Evolutionary conservation across 2,797 vertebrate species (phyloP).

Genomic region (Hippocampus kuda): DNA sequence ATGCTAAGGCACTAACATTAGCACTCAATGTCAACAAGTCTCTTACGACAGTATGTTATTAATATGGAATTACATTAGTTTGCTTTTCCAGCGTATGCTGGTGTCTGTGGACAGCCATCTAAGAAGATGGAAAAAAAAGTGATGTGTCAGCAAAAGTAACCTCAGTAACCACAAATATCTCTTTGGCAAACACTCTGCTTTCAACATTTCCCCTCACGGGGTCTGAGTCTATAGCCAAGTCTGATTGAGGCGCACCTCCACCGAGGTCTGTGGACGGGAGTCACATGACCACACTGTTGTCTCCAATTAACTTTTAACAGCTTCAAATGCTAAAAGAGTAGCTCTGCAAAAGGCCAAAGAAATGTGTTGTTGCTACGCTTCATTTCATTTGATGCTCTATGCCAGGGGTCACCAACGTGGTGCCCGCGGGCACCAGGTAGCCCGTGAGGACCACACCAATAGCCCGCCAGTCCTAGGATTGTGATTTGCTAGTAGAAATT

Average conservation of each 20-base stretch:
- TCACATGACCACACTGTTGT: not conserved
- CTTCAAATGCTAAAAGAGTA: not conserved
- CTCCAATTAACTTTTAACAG: not conserved
- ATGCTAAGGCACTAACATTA: not conserved
- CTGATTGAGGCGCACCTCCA: not conserved
- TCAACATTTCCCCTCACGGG: conserved; percentile 20
- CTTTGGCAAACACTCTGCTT: conserved; percentile 32
- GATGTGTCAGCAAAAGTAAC: conserved; percentile 25
- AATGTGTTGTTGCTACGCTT: not conserved
- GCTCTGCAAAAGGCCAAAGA: not conserved
- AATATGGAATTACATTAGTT: not conserved
- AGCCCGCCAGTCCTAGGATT: no score
- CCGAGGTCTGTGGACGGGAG: not conserved
- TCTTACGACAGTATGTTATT: not conserved
- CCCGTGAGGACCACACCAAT: no score
- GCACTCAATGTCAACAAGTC: not conserved
- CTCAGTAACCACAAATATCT: conserved; percentile 36
- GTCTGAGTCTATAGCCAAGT: not conserved
- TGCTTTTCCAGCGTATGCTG: not conserved
- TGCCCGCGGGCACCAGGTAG: no score
- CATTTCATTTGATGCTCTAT: not conserved
- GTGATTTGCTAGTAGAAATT: no score
- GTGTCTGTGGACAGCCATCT: not conserved
- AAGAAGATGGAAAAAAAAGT: not conserved
- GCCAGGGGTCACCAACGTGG: no score